Evolutionary conservation across 53 echinoderm and acorn worm genomes (phyloP).

Genomic region (Antedon mediterranea): DNA sequence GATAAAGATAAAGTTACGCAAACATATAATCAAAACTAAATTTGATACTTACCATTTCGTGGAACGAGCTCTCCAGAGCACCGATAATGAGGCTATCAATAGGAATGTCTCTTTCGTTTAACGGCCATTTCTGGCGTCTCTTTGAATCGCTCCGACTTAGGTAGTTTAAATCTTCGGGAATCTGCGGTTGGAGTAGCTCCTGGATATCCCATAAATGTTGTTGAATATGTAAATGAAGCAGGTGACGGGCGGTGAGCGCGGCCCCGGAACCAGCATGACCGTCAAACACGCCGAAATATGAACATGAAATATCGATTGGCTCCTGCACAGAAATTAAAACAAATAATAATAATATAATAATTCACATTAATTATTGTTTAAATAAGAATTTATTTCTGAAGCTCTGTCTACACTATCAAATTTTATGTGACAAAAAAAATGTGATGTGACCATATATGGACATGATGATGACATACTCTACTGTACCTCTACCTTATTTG

Average conservation of each 20-base stretch:
- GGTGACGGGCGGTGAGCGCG: slow-evolving; percentile 65
- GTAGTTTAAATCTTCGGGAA: slow-evolving; percentile 47
- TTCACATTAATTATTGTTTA: no score
- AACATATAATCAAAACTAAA: neutral
- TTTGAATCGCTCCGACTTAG: slow-evolving; percentile 57
- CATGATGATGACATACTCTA: no score
- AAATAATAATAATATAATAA: no score
- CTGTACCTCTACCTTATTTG: no score
- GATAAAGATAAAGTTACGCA: neutral
- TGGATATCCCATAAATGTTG: slow-evolving; percentile 66
- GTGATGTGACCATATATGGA: no score
- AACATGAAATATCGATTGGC: slow-evolving; percentile 62
- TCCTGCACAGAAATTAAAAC: slow-evolving; percentile 28
- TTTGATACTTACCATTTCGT: slow-evolving; percentile 77
- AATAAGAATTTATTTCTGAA: no score
- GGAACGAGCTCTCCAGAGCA: slow-evolving; percentile 78
- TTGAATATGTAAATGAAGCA: slow-evolving; percentile 61
- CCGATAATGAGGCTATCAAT: slow-evolving; percentile 79
- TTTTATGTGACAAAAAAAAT: no score
- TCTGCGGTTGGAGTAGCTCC: slow-evolving; percentile 59
- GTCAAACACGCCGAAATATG: slow-evolving; percentile 92
- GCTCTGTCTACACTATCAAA: no score
- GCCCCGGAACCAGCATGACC: slow-evolving; percentile 95
- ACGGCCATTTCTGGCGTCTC: slow-evolving; percentile 81
- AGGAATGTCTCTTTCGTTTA: slow-evolving; percentile 57